Percentiles rank a stretch among this genome's conserved stretches.
Evolutionary conservation across 2,113 vertebrate species (phyloP).

Genomic region (Chaetodon trifascialis): DNA sequence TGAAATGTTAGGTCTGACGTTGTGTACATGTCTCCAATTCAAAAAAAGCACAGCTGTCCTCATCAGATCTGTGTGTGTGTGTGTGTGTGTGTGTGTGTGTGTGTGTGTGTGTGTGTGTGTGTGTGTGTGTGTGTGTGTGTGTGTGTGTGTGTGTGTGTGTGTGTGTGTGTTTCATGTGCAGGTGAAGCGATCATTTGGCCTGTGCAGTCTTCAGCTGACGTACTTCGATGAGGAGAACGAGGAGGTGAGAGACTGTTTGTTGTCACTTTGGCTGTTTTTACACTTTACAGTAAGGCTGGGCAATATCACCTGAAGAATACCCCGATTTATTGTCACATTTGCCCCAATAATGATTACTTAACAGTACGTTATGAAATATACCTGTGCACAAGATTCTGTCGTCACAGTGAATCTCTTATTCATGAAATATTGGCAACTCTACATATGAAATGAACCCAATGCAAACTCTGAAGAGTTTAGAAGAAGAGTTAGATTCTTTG

Average conservation of each 20-base stretch:
- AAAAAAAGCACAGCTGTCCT: background rate
- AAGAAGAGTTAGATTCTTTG: background rate
- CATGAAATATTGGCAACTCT: background rate
- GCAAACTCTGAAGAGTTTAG: background rate
- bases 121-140: conserved; percentile 13
- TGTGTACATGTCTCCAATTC: background rate
- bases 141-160: conserved; percentile 9
- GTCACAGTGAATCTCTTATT: background rate
- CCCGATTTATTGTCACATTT: background rate
- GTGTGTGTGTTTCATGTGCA: conserved; percentile 35
- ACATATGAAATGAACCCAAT: background rate
- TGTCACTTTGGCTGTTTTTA: background rate
- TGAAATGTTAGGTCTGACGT: background rate
- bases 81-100: too few species aligned
- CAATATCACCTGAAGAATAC: background rate
- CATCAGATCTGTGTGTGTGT: background rate
- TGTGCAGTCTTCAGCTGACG: conserved; percentile 83
- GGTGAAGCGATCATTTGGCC: conserved; percentile 84
- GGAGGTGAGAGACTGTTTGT: conserved; percentile 75
- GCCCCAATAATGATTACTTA: background rate
- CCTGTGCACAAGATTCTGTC: too few species aligned
- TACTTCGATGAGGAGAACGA: conserved; percentile 85
- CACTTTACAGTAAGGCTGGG: background rate
- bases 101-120: conserved; percentile 5
- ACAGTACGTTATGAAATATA: too few species aligned